Evolutionary conservation across 2,113 vertebrate species (phyloP).

Genomic region (Podiceps cristatus): DNA sequence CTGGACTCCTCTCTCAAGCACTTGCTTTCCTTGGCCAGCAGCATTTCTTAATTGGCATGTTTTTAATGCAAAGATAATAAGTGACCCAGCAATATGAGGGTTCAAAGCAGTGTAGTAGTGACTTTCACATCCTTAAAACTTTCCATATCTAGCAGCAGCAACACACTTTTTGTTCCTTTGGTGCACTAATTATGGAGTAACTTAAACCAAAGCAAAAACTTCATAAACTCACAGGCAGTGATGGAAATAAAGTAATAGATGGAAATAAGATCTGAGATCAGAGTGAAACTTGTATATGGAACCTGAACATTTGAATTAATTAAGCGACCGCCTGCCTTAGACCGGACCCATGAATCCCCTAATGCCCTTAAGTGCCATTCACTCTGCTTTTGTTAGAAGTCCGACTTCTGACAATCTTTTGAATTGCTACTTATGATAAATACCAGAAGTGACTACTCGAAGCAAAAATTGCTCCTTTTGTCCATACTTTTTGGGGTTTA

Average conservation of each 20-base stretch:
- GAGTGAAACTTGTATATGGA: neutral
- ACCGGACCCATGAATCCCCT: neutral
- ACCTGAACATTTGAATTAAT: neutral
- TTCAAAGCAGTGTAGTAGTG: neutral
- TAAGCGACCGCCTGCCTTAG: neutral
- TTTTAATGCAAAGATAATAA: slow-evolving; percentile 1
- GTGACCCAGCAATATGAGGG: neutral
- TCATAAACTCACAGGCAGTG: neutral
- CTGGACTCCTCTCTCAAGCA: neutral
- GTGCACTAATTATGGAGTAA: neutral
- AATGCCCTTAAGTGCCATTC: neutral
- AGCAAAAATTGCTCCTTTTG: neutral
- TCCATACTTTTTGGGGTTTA: neutral
- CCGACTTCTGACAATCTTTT: neutral
- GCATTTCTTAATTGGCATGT: neutral
- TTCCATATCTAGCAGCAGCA: neutral
- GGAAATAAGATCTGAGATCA: slow-evolving; percentile 7
- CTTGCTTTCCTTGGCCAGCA: neutral
- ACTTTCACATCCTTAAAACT: slow-evolving; percentile 9
- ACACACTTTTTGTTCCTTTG: neutral
- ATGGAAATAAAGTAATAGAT: neutral
- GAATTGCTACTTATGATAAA: neutral
- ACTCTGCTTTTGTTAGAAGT: neutral
- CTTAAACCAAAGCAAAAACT: neutral
- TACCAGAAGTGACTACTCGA: neutral